phyloP scores from a whole-genome alignment of 2,797 vertebrate genomes.

The Anguilla pacifica region DNA sequence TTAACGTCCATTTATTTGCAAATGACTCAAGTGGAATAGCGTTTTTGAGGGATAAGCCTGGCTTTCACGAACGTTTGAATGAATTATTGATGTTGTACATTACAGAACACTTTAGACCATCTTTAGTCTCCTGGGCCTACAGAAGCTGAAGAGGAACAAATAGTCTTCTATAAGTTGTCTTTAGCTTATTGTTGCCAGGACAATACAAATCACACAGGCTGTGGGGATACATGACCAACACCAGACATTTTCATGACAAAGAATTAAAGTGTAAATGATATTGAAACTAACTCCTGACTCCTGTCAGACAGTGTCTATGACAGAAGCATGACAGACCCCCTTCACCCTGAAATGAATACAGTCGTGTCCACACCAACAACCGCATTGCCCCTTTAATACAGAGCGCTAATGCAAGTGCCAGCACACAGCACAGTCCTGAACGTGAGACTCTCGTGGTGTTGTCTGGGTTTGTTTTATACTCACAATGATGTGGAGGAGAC shows the following conservation, averaged over 20 bases:
- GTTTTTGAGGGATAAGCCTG: constrained; percentile 37
- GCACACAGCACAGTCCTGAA: not conserved
- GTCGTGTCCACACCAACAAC: not conserved
- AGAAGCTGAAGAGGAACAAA: constrained; percentile 35
- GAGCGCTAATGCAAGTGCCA: not conserved
- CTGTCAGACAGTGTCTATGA: not conserved
- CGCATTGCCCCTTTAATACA: not conserved
- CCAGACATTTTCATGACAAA: constrained; percentile 7
- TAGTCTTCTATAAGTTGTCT: constrained; percentile 4
- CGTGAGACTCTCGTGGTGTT: not conserved
- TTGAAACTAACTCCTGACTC: not conserved
- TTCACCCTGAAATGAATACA: not conserved
- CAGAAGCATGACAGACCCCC: not conserved
- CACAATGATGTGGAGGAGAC: not conserved
- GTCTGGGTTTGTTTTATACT: not conserved
- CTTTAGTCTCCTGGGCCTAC: constrained; percentile 39
- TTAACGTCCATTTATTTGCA: constrained; percentile 42
- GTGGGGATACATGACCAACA: constrained; percentile 14
- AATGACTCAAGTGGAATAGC: constrained; percentile 35
- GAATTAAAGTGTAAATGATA: constrained; percentile 16
- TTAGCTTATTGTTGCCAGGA: constrained; percentile 20
- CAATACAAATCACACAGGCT: constrained; percentile 8
- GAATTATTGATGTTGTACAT: constrained; percentile 51
- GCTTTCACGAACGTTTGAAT: constrained; percentile 45
- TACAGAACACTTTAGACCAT: constrained; percentile 42